Evolutionary conservation across 2,888 invertebrate genomes (phyloP).

Genomic region (Drosophila yooni): DNA sequence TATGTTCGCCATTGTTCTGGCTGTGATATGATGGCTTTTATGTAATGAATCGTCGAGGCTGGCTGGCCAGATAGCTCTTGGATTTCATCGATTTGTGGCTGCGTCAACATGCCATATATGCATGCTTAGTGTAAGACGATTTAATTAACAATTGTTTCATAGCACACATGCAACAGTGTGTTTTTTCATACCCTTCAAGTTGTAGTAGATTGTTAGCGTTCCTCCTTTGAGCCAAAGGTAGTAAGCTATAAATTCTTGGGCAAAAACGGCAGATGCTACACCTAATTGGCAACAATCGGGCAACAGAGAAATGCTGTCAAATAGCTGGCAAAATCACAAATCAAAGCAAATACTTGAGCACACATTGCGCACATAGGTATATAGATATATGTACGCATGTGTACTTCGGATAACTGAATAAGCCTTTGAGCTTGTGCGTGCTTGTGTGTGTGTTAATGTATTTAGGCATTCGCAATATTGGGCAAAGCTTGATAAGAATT

Average conservation of each 20-base stretch:
- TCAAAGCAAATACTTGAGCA: constrained; percentile 8
- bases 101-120: constrained; percentile 40
- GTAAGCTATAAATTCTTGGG: background rate
- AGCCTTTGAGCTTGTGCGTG: constrained; percentile 12
- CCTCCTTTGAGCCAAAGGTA: background rate
- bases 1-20: constrained; percentile 16
- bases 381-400: background rate
- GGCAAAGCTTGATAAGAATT: constrained; percentile 31
- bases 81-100: constrained; percentile 48
- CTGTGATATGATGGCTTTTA: constrained; percentile 29
- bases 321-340: constrained; percentile 11
- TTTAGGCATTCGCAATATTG: constrained; percentile 63
- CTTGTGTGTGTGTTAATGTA: constrained; percentile 19
- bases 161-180: constrained; percentile 12
- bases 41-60: constrained; percentile 34
- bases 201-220: constrained; percentile 3
- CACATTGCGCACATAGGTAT: background rate
- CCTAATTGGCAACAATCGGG: constrained; percentile 11
- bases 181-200: constrained; percentile 10
- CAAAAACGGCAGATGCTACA: constrained; percentile 8
- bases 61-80: background rate
- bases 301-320: background rate
- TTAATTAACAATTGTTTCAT: constrained; percentile 55
- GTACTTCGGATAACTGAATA: constrained; percentile 5
- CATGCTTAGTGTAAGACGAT: constrained; percentile 30